Evolutionary conservation across 2,888 invertebrate genomes (phyloP), one percentile per base, ranked within the genome.

Genomic region (Parnassius smintheus): DNA sequence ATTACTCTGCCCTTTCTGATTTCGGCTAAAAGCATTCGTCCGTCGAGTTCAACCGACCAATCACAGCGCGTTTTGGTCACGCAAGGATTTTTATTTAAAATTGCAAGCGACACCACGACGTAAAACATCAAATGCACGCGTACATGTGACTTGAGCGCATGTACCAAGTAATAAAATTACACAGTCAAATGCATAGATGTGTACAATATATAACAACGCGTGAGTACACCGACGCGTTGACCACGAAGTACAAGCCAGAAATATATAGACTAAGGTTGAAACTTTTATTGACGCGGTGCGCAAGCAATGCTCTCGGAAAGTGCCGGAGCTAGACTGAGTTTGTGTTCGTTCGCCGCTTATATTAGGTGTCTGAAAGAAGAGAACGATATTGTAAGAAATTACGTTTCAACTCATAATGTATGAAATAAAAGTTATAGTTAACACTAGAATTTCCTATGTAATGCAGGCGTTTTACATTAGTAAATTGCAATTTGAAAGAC

Each of bases 211-310:
- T 42, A 57, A 53, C 53, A 53, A 48, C 51, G 62, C 57, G 61
- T 46, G 48, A 42, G 55, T 48, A 57, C 62, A 55, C 62, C 56
- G 62, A 54, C 65, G 67, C 63, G 66, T 62, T 65, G 68, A 68
- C 61, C 63, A 64, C 61, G 68, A 72, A 75, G 75, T 76, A 75
- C 74, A 75, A 78, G 80, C 80, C 76, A 72, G 80, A 77, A 64
- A 64, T 69, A 67, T 64, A 62, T 66, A 63, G 51, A 42, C 18
- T 50, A 58, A 59, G n/a, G 42, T 62, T 59, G 59, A 63, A 55
- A 59, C 25, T 48, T 49, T 51, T 49, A 49, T 44, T 65, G 68
- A 53, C 66, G 66, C 65, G 65, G 61, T 64, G 69, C 66, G 68
- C 71, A 68, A 68, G 70, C 72, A 63, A 63, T 66, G 71, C 64